Conservation (phyloP, 2,888 invertebrate genomes). For the Phortica magna region DNA sequence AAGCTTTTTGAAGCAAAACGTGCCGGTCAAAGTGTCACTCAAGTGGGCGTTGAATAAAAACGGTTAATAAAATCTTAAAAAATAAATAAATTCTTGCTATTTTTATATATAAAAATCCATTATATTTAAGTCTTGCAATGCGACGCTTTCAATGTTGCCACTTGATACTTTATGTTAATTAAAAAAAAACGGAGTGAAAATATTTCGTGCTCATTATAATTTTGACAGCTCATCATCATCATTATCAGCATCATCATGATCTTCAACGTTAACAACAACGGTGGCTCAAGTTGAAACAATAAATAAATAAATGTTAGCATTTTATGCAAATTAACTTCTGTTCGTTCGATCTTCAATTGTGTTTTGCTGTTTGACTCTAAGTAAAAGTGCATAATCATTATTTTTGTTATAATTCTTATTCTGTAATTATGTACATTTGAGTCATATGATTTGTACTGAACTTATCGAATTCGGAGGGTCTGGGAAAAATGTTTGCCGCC, state of each 20-base stretch:
- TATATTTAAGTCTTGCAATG: no score
- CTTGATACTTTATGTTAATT: conserved; percentile 21
- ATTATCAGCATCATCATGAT: neutral
- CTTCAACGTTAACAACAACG: neutral
- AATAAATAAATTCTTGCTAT: neutral
- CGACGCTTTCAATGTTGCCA: neutral
- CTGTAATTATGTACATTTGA: neutral
- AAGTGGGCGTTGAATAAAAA: conserved; percentile 6
- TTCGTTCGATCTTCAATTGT: neutral
- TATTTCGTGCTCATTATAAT: neutral
- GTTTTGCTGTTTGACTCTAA: neutral
- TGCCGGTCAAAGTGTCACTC: neutral
- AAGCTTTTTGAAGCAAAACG: neutral
- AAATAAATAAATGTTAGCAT: conserved; percentile 1
- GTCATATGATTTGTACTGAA: neutral
- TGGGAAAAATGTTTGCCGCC: neutral
- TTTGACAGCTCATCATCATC: neutral
- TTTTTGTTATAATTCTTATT: conserved; percentile 5
- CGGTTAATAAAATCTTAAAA: neutral
- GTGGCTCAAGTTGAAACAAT: conserved; percentile 5
- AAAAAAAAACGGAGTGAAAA: neutral
- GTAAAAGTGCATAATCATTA: conserved; percentile 9
- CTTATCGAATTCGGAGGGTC: neutral
- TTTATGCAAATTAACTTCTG: conserved; percentile 7
- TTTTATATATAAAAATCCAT: neutral